Base-by-base conservation (phyloP, 2,113 vertebrate species). In the Ibidorhyncha struthersii region DNA sequence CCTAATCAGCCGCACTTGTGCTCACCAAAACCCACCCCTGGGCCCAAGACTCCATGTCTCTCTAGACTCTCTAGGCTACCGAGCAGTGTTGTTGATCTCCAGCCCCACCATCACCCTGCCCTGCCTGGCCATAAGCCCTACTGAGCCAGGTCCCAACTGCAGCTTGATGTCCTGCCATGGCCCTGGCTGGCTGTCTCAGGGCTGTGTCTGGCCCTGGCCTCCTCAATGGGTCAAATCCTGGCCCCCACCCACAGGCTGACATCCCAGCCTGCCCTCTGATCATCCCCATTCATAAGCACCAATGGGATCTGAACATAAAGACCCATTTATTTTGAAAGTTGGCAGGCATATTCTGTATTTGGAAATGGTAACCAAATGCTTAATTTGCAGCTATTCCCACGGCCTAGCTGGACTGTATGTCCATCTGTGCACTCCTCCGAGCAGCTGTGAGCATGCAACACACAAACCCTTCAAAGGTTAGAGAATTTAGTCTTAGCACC, bases 281-380 rank as follows among this genome's bases (percentile, higher is more conserved):
- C 6, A 4, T 19, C 43, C 27, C 32, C 0, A 0, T 52, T 34
- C 32, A 25, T 45, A 73, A 69, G 26, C 29, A 32, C 8, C 8
- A 4, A 25, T 9, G 19, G 62, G 49, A 67, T 3, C 8, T 41
- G 34, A 13, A 43, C 26, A 20, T 12, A 53, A 82, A 83, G 5
- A 10, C 27, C 26, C 4, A 8, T 84, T 78, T 43, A 26, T 52
- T 52, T n/a, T 21, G 34, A 14, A 87, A 65, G 63, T 10, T 89
- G 69, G 52, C 19, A 73, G 43, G 29, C 34, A 21, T 30, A 61
- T 47, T 70, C 59, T 34, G 3, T 4, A 16, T 49, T 52, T 93
- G 45, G 45, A 66, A 9, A 40, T 1, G 1, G 73, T 14, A 56
- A 53, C 14, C 43, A 73, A 81, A 77, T 62, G 40, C 12, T 63